Percentiles rank a stretch among this genome's conserved stretches.
phyloP scores from a whole-genome alignment of 37 sponge, comb jelly and placozoan genomes.

The Mnemiopsis leidyi region DNA sequence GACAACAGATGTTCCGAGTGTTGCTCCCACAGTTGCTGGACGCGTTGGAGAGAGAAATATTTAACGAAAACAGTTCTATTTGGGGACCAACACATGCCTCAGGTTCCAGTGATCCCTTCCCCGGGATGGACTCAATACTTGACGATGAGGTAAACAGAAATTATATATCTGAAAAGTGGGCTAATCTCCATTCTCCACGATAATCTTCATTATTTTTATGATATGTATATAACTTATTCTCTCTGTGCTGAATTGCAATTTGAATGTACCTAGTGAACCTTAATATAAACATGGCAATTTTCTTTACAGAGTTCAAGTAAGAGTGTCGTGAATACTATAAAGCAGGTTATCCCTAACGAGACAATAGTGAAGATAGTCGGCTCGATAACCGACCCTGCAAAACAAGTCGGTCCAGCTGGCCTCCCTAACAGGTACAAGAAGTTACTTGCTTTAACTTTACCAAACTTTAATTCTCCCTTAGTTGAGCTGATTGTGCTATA shows the following conservation, averaged over 20 bases:
- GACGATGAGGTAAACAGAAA: background rate
- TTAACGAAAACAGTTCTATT: conserved; percentile 6
- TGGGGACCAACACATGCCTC: background rate
- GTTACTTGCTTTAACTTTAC: background rate
- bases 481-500: too few species aligned
- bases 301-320: background rate
- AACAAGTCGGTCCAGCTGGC: conserved; percentile 83
- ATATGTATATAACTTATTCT: too few species aligned
- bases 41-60: conserved; percentile 29
- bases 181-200: too few species aligned
- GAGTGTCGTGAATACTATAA: background rate
- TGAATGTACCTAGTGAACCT: too few species aligned
- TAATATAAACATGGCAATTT: background rate
- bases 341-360: conserved; percentile 69
- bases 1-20: conserved; percentile 61
- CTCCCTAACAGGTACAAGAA: conserved; percentile 29
- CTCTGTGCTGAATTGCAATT: too few species aligned
- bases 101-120: conserved; percentile 11
- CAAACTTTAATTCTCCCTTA: too few species aligned
- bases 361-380: conserved; percentile 77
- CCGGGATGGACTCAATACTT: conserved; percentile 13
- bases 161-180: too few species aligned
- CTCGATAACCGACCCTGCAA: conserved; percentile 72
- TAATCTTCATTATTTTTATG: background rate
- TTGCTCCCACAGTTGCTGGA: conserved; percentile 43